Percentiles rank a stretch among this genome's conserved stretches.
These are phyloP conservation scores for Brachionus manjavacas DNA, from an alignment of 1,140 invertebrate genomes.

Conservation along the genomic window DNA sequence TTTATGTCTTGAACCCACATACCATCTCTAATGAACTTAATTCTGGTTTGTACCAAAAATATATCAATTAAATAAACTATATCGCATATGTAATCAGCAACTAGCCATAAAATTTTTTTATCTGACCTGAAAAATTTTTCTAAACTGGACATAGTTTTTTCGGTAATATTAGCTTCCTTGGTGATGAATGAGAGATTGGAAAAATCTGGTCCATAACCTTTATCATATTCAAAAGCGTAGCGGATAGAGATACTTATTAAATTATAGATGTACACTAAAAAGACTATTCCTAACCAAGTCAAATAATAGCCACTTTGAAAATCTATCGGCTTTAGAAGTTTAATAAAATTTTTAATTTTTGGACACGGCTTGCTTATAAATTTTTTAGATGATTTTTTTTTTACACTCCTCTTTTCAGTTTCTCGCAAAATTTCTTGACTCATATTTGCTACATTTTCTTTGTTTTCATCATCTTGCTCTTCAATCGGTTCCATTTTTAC, in stretches of 20 bases:
- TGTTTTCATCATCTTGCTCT: neutral
- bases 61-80: constrained; percentile 78
- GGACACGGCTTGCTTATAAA: neutral
- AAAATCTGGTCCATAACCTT: constrained; percentile 4
- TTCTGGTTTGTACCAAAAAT: constrained; percentile 69
- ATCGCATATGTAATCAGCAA: constrained; percentile 73
- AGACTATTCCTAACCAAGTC: constrained; percentile 74
- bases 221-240: constrained; percentile 63
- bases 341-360: neutral
- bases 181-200: neutral
- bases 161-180: neutral
- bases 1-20: neutral
- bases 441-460: neutral
- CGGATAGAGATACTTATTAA: constrained; percentile 76
- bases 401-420: neutral
- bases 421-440: neutral
- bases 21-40: constrained; percentile 58
- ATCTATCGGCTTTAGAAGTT: neutral
- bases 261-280: constrained; percentile 77
- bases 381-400: neutral
- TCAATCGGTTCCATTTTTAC: constrained; percentile 32
- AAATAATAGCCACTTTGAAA: constrained; percentile 67
- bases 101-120: constrained; percentile 65
- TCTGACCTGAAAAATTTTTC: constrained; percentile 44
- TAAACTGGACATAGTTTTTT: neutral